Percentiles rank a stretch among this genome's conserved stretches.
Evolutionary conservation across 2,113 vertebrate genomes (phyloP).

Genomic region (Amblyornis subalaris): DNA sequence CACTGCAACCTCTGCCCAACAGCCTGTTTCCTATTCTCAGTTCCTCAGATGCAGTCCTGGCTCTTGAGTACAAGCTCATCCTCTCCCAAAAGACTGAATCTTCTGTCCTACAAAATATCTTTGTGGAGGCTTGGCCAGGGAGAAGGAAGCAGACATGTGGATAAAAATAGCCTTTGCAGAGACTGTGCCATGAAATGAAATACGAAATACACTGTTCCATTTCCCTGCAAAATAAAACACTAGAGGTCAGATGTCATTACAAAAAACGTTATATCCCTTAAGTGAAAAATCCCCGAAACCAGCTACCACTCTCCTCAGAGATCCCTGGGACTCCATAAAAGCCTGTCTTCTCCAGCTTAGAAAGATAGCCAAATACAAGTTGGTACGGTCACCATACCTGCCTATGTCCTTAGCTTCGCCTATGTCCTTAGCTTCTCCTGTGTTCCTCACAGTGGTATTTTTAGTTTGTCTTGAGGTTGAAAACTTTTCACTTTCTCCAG

Average conservation of each 20-base stretch:
- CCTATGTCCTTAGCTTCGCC: not conserved
- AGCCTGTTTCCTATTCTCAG: rapidly evolving
- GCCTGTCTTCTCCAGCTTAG: not conserved
- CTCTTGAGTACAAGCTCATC: not conserved
- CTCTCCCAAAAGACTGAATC: not conserved
- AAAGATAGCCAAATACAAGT: not conserved
- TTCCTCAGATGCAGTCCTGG: not conserved
- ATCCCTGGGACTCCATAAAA: too few species aligned
- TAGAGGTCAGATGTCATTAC: not conserved
- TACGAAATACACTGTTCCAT: not conserved
- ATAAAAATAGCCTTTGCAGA: not conserved
- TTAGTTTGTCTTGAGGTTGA: not conserved
- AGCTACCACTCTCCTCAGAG: not conserved
- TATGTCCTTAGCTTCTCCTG: not conserved
- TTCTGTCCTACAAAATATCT: not conserved
- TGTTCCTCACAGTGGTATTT: not conserved
- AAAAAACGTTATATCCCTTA: not conserved
- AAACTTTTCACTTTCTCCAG: not conserved
- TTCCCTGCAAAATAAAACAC: not conserved
- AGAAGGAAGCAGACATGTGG: not conserved
- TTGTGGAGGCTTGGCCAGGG: not conserved
- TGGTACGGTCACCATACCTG: not conserved
- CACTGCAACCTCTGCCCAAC: not conserved
- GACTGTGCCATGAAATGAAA: not conserved
- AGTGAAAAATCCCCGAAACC: not conserved